Base-by-base conservation (phyloP, 2,888 invertebrate genomes). In the Dryococelus australis region DNA sequence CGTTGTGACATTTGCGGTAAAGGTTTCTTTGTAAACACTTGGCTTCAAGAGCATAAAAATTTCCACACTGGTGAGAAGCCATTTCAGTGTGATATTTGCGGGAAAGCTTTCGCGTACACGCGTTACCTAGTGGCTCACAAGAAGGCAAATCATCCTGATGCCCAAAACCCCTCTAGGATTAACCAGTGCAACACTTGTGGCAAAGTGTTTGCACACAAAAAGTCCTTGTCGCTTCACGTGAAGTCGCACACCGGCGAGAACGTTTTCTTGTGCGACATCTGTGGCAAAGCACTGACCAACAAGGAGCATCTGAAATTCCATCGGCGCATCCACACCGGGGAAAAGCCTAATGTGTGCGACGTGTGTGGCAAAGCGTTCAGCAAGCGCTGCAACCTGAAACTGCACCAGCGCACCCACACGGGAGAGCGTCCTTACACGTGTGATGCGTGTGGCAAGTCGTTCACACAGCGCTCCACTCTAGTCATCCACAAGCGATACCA, bases 21-120 rank as follows among this genome's bases (percentile, higher is more conserved):
- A 90, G 94, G 94, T 26, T 94, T 94, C 89, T 93, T 93, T 91
- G 93, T 94, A 89, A 92, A 93, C 87, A 93, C 93, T 43, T 93
- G 91, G 88, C 93, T 94, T 88, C 92, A 93, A 90, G 94, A 94
- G 87, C 95, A 95, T 91, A 93, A 94, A 90, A 94, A 94, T 90
- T 94, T 93, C 53, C 94, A 94, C 91, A 94, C 93, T 26, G 94
- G 93, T 87, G 92, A 93, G 86, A 93, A 93, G 86, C 94, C 94
- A 86, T 92, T 94, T 88, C 93, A 93, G 27, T 94, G 94, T 89
- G 93, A 94, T 88, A 92, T 93, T 84, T 94, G 94, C 89, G 94
- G 93, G 86, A 89, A 89, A 78, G 87, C 89, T 43, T 89, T 90
- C 87, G 87, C 89, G 12, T 92, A 92, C 87, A 91, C 92, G 6